A percentile compares a stretch with the other conserved stretches of the same genome.
Conservation (phyloP, 2,113 vertebrate genomes). For the Salvelinus alpinus region DNA sequence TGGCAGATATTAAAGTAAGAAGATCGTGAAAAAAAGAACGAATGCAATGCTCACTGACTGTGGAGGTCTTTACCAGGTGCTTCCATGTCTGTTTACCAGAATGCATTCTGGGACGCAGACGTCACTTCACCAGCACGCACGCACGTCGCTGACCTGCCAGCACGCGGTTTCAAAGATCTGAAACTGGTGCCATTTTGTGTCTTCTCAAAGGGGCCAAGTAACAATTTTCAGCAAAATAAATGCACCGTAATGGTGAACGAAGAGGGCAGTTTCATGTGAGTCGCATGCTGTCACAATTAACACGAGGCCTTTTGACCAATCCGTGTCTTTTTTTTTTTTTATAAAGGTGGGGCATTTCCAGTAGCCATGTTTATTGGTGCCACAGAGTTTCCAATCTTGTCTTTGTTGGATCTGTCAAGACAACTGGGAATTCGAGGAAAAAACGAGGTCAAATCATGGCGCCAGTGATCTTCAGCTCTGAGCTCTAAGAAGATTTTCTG, state of each 20-base stretch:
- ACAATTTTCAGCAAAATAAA: background rate
- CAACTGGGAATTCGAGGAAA: conserved; percentile 72
- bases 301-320: conserved; percentile 33
- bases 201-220: background rate
- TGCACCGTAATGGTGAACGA: background rate
- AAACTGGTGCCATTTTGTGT: conserved; percentile 26
- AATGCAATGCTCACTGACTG: conserved; percentile 72
- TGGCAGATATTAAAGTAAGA: conserved; percentile 48
- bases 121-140: conserved; percentile 63
- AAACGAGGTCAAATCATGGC: too few relatives aligned
- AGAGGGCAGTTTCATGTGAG: background rate
- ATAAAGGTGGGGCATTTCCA: conserved; percentile 12
- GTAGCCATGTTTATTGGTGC: conserved; percentile 22
- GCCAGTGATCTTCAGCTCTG: too few relatives aligned
- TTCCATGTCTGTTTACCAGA: conserved; percentile 94
- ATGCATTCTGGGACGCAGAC: conserved; percentile 93
- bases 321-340: background rate
- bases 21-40: conserved; percentile 64
- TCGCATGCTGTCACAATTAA: background rate
- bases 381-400: conserved; percentile 57
- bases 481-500: too few relatives aligned
- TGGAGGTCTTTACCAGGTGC: conserved; percentile 81
- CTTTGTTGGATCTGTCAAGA: conserved; percentile 10
- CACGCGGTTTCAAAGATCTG: background rate
- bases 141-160: background rate